These are phyloP conservation scores for Urosaurus nigricauda DNA, from an alignment of 2,797 vertebrate species.

Conservation along the genomic window DNA sequence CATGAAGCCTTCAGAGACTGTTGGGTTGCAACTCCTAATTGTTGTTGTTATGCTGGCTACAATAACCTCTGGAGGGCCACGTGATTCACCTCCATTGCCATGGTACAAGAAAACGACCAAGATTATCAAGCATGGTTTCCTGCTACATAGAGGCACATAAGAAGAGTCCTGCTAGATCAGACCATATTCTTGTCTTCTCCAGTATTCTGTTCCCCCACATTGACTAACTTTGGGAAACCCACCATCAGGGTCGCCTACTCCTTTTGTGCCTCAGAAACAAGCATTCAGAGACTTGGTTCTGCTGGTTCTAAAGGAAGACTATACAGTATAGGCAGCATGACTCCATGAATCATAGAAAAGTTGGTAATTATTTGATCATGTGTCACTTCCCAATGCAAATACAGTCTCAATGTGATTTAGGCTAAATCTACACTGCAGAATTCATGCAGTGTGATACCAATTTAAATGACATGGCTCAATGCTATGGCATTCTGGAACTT, in stretches of 20 bases:
- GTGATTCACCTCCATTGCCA: no score
- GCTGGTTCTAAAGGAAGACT: not conserved
- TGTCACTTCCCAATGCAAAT: not conserved
- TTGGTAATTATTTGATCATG: not conserved
- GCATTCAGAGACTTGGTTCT: not conserved
- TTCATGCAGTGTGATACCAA: no score
- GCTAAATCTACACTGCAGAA: no score
- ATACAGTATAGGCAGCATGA: not conserved
- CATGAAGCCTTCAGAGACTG: no score
- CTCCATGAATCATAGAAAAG: not conserved
- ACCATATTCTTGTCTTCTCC: not conserved
- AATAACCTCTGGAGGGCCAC: no score
- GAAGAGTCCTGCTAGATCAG: not conserved
- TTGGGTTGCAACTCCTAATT: no score
- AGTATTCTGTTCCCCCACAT: not conserved
- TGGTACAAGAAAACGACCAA: not conserved
- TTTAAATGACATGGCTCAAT: no score
- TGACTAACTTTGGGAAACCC: not conserved
- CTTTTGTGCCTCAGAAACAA: not conserved
- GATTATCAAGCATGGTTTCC: not conserved
- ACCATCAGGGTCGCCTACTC: not conserved
- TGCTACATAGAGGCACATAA: not conserved
- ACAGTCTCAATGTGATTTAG: not conserved
- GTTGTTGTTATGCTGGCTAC: no score
- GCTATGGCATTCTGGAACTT: no score